These are phyloP conservation scores for Meloidogyne floridensis DNA, from an alignment of 1,140 invertebrate genomes.

Conservation along the genomic window DNA sequence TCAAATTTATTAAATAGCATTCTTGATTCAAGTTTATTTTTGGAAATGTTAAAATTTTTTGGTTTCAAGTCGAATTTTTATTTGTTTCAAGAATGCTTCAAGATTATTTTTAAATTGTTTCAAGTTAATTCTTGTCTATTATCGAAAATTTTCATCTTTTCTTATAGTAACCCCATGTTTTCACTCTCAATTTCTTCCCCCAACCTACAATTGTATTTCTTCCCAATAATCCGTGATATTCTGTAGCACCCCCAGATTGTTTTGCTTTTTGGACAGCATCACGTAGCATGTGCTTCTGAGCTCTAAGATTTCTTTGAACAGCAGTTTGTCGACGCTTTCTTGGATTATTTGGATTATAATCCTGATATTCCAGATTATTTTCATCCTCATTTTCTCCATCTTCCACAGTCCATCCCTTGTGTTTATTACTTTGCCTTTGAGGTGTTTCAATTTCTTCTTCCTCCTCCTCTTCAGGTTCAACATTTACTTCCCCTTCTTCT, in stretches of 20 bases:
- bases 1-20: not conserved
- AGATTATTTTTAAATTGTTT: too few species aligned
- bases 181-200: too few species aligned
- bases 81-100: not conserved
- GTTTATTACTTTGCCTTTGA: not conserved
- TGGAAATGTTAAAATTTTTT: too few species aligned
- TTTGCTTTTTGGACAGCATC: conserved; percentile 59
- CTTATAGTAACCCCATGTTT: too few species aligned
- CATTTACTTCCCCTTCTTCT: conserved; percentile 29
- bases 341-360: conserved; percentile 16
- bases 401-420: conserved; percentile 10
- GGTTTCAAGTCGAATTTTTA: too few species aligned
- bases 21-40: not conserved
- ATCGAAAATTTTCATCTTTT: too few species aligned
- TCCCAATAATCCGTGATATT: conserved; percentile 56
- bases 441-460: not conserved
- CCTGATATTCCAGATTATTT: conserved; percentile 29
- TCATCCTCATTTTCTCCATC: conserved; percentile 25
- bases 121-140: too few species aligned
- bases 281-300: conserved; percentile 50
- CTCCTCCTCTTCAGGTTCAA: conserved; percentile 34
- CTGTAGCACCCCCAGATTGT: conserved; percentile 51
- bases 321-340: conserved; percentile 32
- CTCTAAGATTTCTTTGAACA: conserved; percentile 36
- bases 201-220: conserved; percentile 47